A percentile compares a stretch with the other conserved stretches of the same genome.
Conservation (phyloP, 2,888 invertebrate genomes). For the Marronus borbonicus region DNA sequence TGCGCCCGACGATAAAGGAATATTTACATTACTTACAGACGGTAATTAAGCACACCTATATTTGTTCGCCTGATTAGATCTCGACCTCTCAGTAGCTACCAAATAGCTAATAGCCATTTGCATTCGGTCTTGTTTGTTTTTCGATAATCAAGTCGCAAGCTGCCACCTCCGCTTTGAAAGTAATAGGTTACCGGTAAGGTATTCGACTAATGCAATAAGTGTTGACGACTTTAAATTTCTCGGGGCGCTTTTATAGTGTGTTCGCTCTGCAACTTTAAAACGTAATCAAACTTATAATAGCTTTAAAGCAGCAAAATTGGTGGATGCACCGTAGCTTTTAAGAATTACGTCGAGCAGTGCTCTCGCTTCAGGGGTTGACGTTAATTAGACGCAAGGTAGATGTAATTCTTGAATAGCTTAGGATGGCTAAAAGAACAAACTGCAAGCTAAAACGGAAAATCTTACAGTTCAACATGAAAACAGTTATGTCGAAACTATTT, state of each 20-base stretch:
- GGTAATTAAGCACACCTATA: constrained; percentile 71
- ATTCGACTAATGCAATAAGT: not conserved
- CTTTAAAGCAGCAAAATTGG: not conserved
- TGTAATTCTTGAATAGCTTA: not conserved
- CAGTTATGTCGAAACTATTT: no score
- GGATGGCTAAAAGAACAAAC: no score
- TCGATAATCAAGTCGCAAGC: constrained; percentile 65
- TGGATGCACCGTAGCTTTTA: not conserved
- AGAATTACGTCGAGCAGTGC: not conserved
- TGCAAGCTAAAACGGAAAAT: no score
- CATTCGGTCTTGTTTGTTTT: constrained; percentile 68
- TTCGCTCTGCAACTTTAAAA: not conserved
- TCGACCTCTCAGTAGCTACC: constrained; percentile 58
- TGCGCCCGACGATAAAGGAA: constrained; percentile 69
- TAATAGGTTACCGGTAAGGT: constrained; percentile 4
- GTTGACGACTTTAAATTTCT: constrained; percentile 5
- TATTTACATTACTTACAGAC: constrained; percentile 70
- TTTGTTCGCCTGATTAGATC: constrained; percentile 70
- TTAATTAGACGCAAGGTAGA: not conserved
- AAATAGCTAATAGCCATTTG: constrained; percentile 65
- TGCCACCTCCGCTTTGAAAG: constrained; percentile 45
- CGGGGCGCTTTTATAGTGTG: not conserved
- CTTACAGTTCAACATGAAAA: no score
- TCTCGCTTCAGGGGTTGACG: not conserved
- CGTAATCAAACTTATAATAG: not conserved